phyloP scores from a whole-genome alignment of 2,888 invertebrate genomes.

The Euzophera pinguis region DNA sequence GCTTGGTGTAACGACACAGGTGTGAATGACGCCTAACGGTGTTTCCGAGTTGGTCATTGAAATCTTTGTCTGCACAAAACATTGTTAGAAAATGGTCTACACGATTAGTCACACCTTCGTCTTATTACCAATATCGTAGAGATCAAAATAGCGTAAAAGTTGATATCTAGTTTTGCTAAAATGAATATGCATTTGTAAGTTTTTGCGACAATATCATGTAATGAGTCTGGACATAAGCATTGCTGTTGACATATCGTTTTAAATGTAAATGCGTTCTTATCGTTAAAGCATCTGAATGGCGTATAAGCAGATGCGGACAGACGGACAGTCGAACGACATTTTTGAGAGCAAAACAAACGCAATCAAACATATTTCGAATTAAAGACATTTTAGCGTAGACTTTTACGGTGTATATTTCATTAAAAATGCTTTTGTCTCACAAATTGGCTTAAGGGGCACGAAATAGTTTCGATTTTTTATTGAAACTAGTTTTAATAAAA shows the following conservation, averaged over 20 bases:
- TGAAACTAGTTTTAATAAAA: background rate
- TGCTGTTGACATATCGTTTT: constrained; percentile 12
- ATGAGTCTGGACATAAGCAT: constrained; percentile 7
- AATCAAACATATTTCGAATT: constrained; percentile 11
- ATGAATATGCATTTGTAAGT: constrained; percentile 5
- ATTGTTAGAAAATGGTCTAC: constrained; percentile 18
- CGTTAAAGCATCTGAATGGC: constrained; percentile 7
- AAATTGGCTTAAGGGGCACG: constrained; percentile 7
- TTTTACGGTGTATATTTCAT: constrained; percentile 3
- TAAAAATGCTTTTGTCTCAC: constrained; percentile 2
- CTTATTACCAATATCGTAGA: background rate
- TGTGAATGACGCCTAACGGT: constrained; percentile 64
- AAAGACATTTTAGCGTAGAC: background rate
- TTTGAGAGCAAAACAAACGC: constrained; percentile 6
- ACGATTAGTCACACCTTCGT: background rate
- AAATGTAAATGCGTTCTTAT: constrained; percentile 12
- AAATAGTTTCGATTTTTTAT: constrained; percentile 1
- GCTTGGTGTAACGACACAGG: constrained; percentile 50
- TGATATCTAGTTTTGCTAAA: background rate
- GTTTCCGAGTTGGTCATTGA: constrained; percentile 35
- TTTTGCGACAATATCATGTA: constrained; percentile 13
- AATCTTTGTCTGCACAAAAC: constrained; percentile 16
- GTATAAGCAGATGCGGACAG: constrained; percentile 10
- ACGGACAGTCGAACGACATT: constrained; percentile 1
- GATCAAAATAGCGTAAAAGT: background rate